Percentiles rank a stretch among this genome's conserved stretches.
These are phyloP conservation scores for Trissonchulus latispiculum DNA, from an alignment of 2,888 invertebrate genomes.

Conservation along the genomic window DNA sequence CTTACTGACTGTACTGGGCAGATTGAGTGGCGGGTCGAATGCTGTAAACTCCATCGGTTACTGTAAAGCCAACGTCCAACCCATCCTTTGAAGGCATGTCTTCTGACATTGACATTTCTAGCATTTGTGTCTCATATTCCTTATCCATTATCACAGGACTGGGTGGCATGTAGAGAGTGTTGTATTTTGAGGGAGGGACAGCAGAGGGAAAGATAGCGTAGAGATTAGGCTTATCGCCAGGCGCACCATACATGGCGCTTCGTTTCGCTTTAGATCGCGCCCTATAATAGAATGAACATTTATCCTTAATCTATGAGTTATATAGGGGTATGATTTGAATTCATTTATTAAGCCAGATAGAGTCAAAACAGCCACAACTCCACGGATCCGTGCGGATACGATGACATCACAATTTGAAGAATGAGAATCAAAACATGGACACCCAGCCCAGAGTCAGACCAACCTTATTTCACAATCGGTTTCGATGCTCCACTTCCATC, in stretches of 20 bases:
- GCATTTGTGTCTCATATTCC: conserved; percentile 27
- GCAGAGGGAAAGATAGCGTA: conserved; percentile 13
- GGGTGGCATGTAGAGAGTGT: conserved; percentile 19
- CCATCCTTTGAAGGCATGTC: conserved; percentile 33
- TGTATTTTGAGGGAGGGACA: conserved; percentile 17
- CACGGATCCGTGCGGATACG: too few relatives aligned
- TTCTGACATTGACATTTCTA: conserved; percentile 41
- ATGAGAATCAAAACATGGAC: too few relatives aligned
- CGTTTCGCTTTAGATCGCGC: neutral
- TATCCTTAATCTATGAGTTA: too few relatives aligned
- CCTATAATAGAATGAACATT: too few relatives aligned
- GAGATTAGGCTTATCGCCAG: conserved; percentile 6
- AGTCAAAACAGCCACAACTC: too few relatives aligned
- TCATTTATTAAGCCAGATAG: too few relatives aligned
- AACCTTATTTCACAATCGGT: too few relatives aligned
- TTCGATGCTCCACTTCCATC: too few relatives aligned
- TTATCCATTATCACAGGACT: conserved; percentile 1
- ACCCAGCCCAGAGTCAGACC: too few relatives aligned
- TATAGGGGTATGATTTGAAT: too few relatives aligned
- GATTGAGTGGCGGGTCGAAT: conserved; percentile 36
- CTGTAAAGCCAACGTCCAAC: conserved; percentile 32
- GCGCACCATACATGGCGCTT: neutral
- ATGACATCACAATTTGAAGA: too few relatives aligned
- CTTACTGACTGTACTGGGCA: conserved; percentile 24
- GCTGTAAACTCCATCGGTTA: conserved; percentile 42